Conservation (phyloP, 2,113 vertebrate genomes). For the Eubucco bourcierii region DNA sequence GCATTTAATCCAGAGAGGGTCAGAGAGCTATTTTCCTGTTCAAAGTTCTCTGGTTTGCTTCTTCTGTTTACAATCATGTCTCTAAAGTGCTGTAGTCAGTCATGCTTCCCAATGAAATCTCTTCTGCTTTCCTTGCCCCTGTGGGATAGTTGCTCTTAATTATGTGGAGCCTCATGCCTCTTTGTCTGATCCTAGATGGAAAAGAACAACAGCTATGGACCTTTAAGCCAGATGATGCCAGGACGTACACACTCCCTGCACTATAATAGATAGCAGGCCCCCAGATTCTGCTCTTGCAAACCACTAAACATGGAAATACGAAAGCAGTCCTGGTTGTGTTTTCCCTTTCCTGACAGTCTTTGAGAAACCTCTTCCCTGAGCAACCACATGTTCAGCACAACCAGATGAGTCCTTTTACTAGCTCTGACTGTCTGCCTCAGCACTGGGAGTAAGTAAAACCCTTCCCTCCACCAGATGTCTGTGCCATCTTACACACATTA, state of each 20-base stretch:
- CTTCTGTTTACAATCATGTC: constrained; percentile 60
- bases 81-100: constrained; percentile 54
- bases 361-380: constrained; percentile 52
- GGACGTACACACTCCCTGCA: not conserved
- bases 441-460: not conserved
- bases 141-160: constrained; percentile 35
- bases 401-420: constrained; percentile 30
- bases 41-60: constrained; percentile 56
- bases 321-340: constrained; percentile 27
- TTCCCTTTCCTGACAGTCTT: constrained; percentile 49
- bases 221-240: constrained; percentile 57
- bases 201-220: constrained; percentile 49
- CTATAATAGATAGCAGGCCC: constrained; percentile 20
- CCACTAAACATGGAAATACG: constrained; percentile 47
- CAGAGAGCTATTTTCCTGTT: constrained; percentile 73
- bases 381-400: constrained; percentile 46
- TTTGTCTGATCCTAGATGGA: constrained; percentile 47
- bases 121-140: constrained; percentile 58
- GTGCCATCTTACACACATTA: not conserved
- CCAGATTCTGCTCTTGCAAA: constrained; percentile 12
- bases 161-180: constrained; percentile 1
- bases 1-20: constrained; percentile 64
- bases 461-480: constrained; percentile 10
- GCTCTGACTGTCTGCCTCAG: constrained; percentile 16
- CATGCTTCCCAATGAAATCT: constrained; percentile 45